Percentiles rank a stretch among this genome's conserved stretches.
These are phyloP conservation scores for Gandaritis pyraliata DNA, from an alignment of 2,888 invertebrate genomes.

Conservation along the genomic window DNA sequence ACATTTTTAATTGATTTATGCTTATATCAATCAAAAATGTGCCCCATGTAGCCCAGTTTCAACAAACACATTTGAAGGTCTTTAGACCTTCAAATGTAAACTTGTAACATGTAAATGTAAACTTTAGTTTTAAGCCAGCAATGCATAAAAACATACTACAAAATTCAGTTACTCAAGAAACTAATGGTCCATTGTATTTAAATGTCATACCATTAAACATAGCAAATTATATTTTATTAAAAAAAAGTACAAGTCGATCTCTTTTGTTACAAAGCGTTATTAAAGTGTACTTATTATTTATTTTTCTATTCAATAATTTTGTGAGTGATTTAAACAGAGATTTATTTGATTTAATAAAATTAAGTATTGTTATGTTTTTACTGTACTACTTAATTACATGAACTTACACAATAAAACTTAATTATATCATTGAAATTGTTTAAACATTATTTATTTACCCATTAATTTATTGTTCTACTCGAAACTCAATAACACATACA, in stretches of 20 bases:
- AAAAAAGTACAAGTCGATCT: constrained; percentile 39
- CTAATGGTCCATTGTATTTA: no score
- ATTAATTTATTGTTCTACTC: neutral
- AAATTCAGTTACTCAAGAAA: no score
- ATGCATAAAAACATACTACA: no score
- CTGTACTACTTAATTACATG: neutral
- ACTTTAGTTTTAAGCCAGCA: no score
- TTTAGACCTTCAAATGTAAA: no score
- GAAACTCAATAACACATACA: no score
- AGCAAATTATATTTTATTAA: constrained; percentile 20
- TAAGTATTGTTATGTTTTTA: neutral
- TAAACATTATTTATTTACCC: constrained; percentile 1
- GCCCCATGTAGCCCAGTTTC: no score
- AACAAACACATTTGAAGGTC: no score
- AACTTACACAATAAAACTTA: neutral
- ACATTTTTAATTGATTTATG: no score
- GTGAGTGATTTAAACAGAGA: neutral
- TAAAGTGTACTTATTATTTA: neutral
- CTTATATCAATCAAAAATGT: no score
- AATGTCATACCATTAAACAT: constrained; percentile 7
- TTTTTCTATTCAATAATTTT: neutral
- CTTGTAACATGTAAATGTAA: no score
- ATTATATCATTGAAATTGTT: constrained; percentile 1
- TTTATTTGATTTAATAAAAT: neutral
- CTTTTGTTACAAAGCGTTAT: constrained; percentile 12